phyloP scores from a whole-genome alignment of 1,140 invertebrate species.

The Ptiloglossa arizonensis region DNA sequence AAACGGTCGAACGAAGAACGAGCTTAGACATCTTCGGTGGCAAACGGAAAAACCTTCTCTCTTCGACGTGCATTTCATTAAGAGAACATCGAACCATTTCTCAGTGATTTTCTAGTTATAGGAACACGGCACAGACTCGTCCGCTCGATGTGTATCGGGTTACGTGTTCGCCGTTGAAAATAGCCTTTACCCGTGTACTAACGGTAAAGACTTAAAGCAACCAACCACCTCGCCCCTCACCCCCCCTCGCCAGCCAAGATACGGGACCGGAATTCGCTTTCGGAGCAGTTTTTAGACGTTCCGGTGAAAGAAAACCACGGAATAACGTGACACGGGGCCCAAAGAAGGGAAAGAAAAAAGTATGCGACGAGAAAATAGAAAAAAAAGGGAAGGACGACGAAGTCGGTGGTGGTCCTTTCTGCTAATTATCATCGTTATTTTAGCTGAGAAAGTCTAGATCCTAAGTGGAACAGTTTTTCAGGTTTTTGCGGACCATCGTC shows the following conservation, averaged over 20 bases:
- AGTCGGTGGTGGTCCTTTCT: not conserved
- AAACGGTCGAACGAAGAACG: not conserved
- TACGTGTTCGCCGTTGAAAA: slow-evolving; percentile 68
- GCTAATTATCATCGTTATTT: slow-evolving; percentile 62
- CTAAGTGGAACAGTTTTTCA: slow-evolving; percentile 40
- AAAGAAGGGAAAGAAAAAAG: not conserved
- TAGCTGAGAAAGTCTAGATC: slow-evolving; percentile 27
- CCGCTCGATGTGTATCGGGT: slow-evolving; percentile 59
- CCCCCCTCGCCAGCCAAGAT: slow-evolving; percentile 34
- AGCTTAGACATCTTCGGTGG: not conserved
- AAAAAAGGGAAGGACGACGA: not conserved
- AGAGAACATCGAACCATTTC: not conserved
- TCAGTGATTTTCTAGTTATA: slow-evolving; percentile 26
- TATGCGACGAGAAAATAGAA: not conserved
- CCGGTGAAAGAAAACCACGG: slow-evolving; percentile 48
- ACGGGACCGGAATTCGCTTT: slow-evolving; percentile 39
- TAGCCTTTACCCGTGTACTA: slow-evolving; percentile 63
- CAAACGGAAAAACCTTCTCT: no score
- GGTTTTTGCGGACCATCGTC: not conserved
- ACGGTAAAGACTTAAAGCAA: slow-evolving; percentile 61
- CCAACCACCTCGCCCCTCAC: no score
- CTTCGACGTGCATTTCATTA: not conserved
- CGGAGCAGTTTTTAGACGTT: slow-evolving; percentile 18
- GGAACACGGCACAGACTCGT: slow-evolving; percentile 22
- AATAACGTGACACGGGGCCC: not conserved